Evolutionary conservation across 2,113 vertebrate species (phyloP).

Genomic region (Anser cygnoides): DNA sequence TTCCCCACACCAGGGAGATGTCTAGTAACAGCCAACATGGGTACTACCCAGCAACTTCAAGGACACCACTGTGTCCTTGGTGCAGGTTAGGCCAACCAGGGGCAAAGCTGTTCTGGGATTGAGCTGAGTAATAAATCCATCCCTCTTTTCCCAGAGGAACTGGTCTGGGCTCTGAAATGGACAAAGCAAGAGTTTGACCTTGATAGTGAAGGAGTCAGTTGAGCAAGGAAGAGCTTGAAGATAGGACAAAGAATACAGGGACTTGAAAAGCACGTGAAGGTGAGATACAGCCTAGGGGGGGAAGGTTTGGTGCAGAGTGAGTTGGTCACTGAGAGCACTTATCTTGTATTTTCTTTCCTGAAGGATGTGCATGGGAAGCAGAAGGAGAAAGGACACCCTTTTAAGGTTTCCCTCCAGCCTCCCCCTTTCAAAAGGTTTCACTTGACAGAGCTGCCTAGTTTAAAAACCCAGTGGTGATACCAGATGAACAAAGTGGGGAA

Average conservation of each 20-base stretch:
- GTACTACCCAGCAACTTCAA: not conserved
- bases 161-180: not conserved
- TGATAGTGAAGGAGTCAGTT: not conserved
- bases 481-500: not conserved
- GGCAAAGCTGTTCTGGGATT: not conserved
- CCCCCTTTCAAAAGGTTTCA: not conserved
- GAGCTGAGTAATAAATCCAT: not conserved
- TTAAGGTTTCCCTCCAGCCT: not conserved
- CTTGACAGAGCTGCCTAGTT: not conserved
- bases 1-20: not conserved
- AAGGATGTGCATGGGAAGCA: not conserved
- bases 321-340: not conserved
- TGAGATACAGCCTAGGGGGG: not conserved
- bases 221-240: not conserved
- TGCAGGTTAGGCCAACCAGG: not conserved
- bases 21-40: not conserved
- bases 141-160: not conserved
- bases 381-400: not conserved
- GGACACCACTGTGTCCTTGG: not conserved
- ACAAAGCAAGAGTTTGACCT: not conserved
- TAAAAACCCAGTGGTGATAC: not conserved
- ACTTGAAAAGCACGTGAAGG: not conserved
- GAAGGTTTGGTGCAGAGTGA: not conserved
- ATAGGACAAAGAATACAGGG: not conserved
- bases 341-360: not conserved